A percentile compares a stretch with the other conserved stretches of the same genome.
These are phyloP conservation scores for Poecilia gillii DNA, from an alignment of 2,797 vertebrate species.

Conservation along the genomic window DNA sequence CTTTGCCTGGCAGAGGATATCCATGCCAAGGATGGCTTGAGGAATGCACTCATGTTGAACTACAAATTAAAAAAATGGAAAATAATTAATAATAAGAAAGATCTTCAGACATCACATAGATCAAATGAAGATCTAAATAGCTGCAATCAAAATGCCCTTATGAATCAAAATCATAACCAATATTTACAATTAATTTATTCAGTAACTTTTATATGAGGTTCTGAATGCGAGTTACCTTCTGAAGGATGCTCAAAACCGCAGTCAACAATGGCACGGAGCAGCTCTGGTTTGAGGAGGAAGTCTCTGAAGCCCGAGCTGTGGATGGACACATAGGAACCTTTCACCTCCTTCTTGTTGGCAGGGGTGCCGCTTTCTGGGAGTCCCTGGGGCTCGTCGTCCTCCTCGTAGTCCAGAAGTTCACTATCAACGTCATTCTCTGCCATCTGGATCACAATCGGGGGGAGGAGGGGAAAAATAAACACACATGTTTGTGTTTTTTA, in stretches of 20 bases:
- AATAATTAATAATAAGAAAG: background rate
- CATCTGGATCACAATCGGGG: slow-evolving; percentile 76
- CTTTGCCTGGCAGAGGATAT: slow-evolving; percentile 90
- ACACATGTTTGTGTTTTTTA: too few relatives aligned
- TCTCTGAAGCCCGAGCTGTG: slow-evolving; percentile 93
- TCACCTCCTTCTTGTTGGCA: slow-evolving; percentile 88
- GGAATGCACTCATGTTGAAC: slow-evolving; percentile 92
- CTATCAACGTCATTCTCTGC: slow-evolving; percentile 89
- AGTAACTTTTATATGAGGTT: background rate
- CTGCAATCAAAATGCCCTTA: background rate
- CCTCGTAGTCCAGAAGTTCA: slow-evolving; percentile 91
- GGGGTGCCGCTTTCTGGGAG: slow-evolving; percentile 78
- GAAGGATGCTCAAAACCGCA: slow-evolving; percentile 93
- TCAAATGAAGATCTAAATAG: background rate
- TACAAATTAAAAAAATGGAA: slow-evolving; percentile 46
- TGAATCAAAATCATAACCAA: background rate
- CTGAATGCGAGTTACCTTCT: slow-evolving; percentile 80
- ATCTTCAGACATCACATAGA: background rate
- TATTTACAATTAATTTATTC: background rate
- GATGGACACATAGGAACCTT: slow-evolving; percentile 93
- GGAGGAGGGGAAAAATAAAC: too few relatives aligned
- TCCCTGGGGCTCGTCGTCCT: slow-evolving; percentile 90
- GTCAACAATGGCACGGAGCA: slow-evolving; percentile 89
- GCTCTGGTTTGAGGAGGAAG: slow-evolving; percentile 90
- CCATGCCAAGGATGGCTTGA: slow-evolving; percentile 91